Evolutionary conservation across 2,888 invertebrate genomes (phyloP), one percentile per base, ranked within the genome.

Genomic region (Augochlorella aurata): DNA sequence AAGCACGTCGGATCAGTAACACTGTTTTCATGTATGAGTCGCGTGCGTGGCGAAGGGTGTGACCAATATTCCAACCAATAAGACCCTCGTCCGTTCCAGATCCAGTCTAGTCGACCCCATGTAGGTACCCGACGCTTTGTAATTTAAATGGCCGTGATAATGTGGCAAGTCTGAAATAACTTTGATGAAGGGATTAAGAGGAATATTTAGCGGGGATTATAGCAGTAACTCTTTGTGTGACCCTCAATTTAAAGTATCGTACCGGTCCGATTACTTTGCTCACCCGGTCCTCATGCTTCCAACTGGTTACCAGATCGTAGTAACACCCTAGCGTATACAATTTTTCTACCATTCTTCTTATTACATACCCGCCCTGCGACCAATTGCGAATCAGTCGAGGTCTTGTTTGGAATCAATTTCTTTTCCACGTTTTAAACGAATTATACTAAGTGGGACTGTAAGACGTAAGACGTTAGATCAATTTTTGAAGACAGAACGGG

Each of bases 111-210:
- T 65, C 65, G 65, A 65, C 65, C 65, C 65, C 65, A 44, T n/a
- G 65, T n/a, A n/a, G n/a, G n/a, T 44, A 65, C 65, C 44, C 44
- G 44, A 44, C 10, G 65, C 44, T 65, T 65, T 65, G 65, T 65
- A n/a, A 65, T 65, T 65, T 65, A 65, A 65, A 65, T 65, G 65
- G 12, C 65, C 44, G 65, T 44, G 65, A 65, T 44, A 44, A 65
- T 65, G 65, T 44, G 44, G 44, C 44, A 65, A 65, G 65, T 44
- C n/a, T n/a, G 65, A 44, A 65, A 65, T 65, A 65, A 65, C 65
- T 65, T 65, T 65, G 65, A 65, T 44, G 65, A 44, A 65, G 65
- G 65, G 65, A 65, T 65, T 65, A 65, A 65, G 44, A 65, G 65
- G 38, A 44, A 44, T 44, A 65, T 65, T 44, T 65, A 44, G 12